phyloP scores from a whole-genome alignment of 2,797 vertebrate species.

The Propithecus perrieri region DNA sequence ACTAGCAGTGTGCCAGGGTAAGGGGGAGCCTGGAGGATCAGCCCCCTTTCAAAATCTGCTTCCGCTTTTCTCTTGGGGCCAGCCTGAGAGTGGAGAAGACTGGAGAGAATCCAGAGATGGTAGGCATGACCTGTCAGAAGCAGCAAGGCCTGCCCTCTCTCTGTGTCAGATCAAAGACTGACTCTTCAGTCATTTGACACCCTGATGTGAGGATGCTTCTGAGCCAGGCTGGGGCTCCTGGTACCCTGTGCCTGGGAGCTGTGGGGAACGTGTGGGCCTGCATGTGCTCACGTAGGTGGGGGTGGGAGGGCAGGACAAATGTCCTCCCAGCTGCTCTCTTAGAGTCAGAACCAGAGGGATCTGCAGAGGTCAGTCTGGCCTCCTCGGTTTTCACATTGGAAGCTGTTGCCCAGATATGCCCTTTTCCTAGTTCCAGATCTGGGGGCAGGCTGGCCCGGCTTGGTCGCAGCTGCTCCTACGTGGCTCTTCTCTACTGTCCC shows the following conservation, averaged over 20 bases:
- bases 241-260: neutral
- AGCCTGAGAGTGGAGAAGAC: neutral
- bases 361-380: conserved; percentile 1
- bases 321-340: conserved; percentile 35
- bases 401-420: conserved; percentile 35
- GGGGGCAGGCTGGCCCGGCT: neutral
- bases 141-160: conserved; percentile 21
- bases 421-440: conserved; percentile 40
- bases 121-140: neutral
- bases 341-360: conserved; percentile 23
- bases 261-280: conserved; percentile 44
- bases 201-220: conserved; percentile 1
- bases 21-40: neutral
- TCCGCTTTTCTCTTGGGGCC: neutral
- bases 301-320: neutral
- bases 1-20: neutral
- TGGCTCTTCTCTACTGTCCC: neutral
- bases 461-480: neutral
- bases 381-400: conserved; percentile 48
- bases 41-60: neutral
- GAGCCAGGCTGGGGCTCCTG: neutral
- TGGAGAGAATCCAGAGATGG: conserved; percentile 32
- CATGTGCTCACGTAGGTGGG: neutral
- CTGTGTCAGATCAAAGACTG: conserved; percentile 66
- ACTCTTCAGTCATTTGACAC: conserved; percentile 53